Percentiles rank a stretch among this genome's conserved stretches.
Evolutionary conservation across 2,888 invertebrate genomes (phyloP).

Genomic region (Drosophila mayaguana): DNA sequence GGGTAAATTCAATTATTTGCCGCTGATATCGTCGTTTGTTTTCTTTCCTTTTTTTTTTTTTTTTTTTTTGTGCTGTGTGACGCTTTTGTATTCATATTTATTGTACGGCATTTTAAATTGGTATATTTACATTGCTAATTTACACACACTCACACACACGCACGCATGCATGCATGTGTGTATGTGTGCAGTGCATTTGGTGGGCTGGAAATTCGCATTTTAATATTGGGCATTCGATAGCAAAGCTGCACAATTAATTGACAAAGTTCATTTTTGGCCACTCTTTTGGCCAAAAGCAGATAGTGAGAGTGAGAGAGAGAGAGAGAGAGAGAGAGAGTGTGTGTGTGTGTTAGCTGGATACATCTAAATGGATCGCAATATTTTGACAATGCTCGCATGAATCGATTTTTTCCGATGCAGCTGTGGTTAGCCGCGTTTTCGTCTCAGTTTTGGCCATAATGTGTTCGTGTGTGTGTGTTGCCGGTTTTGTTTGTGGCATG

Average conservation of each 20-base stretch:
- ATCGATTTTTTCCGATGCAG: constrained; percentile 1
- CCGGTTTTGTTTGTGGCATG: constrained; percentile 72
- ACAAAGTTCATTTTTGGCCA: constrained; percentile 75
- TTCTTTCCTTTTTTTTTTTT: constrained; percentile 32
- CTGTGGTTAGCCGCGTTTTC: constrained; percentile 64
- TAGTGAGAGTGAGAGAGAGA: not conserved
- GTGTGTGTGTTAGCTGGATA: constrained; percentile 12
- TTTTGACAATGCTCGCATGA: constrained; percentile 58
- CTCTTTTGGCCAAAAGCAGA: constrained; percentile 28
- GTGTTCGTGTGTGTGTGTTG: constrained; percentile 22
- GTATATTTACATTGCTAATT: constrained; percentile 80
- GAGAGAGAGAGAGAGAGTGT: not conserved
- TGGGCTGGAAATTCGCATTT: constrained; percentile 44
- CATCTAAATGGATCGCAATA: constrained; percentile 60
- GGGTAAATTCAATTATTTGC: constrained; percentile 79
- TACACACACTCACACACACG: constrained; percentile 50
- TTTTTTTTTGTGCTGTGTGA: constrained; percentile 31
- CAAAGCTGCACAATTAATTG: constrained; percentile 75
- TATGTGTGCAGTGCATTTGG: constrained; percentile 37
- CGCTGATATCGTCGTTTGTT: constrained; percentile 80
- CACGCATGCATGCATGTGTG: not conserved
- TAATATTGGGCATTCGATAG: constrained; percentile 54
- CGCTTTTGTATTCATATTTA: constrained; percentile 78
- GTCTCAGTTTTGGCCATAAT: constrained; percentile 47
- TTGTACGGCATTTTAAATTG: constrained; percentile 79